Evolutionary conservation across 1,140 invertebrate genomes (phyloP).

Genomic region (Ips nitidus): DNA sequence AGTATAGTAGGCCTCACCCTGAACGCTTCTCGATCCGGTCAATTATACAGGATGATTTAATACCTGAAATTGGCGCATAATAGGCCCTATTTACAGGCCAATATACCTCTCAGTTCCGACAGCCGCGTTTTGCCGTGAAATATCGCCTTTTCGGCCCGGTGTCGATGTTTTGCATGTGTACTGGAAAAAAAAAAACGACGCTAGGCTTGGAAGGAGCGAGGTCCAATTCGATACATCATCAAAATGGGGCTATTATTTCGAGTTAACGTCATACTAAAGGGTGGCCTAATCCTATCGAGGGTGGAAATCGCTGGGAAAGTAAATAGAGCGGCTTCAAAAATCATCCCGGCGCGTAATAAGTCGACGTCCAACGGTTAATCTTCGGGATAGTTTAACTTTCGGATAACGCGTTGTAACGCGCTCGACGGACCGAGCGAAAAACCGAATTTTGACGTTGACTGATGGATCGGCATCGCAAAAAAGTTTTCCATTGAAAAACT

Average conservation of each 20-base stretch:
- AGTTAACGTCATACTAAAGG: conserved; percentile 7
- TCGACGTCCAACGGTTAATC: conserved; percentile 39
- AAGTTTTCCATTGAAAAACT: conserved; percentile 17
- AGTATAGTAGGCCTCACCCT: neutral
- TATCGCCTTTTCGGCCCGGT: conserved; percentile 14
- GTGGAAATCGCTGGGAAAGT: conserved; percentile 38
- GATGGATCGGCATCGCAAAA: conserved; percentile 3
- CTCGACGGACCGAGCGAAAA: neutral
- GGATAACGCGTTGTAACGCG: neutral
- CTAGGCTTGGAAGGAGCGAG: neutral
- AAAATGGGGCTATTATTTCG: conserved; percentile 1
- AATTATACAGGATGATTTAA: conserved; percentile 51
- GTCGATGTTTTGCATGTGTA: conserved; percentile 7
- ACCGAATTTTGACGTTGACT: conserved; percentile 8
- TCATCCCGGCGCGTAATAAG: conserved; percentile 50
- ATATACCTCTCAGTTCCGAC: conserved; percentile 50
- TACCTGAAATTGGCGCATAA: conserved; percentile 51
- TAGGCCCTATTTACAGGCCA: conserved; percentile 49
- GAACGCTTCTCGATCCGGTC: conserved; percentile 29
- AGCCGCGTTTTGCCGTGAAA: conserved; percentile 27
- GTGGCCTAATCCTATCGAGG: conserved; percentile 14
- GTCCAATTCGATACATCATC: neutral
- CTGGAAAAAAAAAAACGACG: too few species aligned
- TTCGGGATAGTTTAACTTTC: conserved; percentile 17
- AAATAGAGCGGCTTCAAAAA: conserved; percentile 48